A percentile compares a stretch with the other conserved stretches of the same genome.
phyloP scores from a whole-genome alignment of 2,113 vertebrate genomes.

The Syngnathus floridae region DNA sequence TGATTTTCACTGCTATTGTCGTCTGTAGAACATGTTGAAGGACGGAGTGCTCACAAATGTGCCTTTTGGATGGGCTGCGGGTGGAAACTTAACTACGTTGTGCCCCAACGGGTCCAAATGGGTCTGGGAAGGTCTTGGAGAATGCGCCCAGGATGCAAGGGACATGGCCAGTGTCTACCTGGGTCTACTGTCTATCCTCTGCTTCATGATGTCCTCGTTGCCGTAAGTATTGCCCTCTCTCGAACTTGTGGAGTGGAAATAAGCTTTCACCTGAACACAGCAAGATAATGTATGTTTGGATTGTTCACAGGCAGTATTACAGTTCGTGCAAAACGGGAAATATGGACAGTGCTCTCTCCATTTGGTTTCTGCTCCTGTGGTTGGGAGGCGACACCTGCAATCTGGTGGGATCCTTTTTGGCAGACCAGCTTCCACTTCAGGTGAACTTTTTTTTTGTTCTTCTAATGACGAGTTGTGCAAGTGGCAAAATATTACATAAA shows the following conservation, averaged over 20 bases:
- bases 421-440: constrained; percentile 91
- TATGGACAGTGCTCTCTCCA: constrained; percentile 88
- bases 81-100: constrained; percentile 66
- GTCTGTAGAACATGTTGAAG: constrained; percentile 44
- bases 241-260: not conserved
- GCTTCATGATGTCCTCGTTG: constrained; percentile 82
- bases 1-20: not conserved
- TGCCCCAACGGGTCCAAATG: constrained; percentile 84
- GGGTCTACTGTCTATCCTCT: constrained; percentile 84
- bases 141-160: constrained; percentile 79
- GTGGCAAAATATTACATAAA: not conserved
- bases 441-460: constrained; percentile 51
- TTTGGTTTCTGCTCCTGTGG: constrained; percentile 94
- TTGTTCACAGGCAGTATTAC: constrained; percentile 78
- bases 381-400: constrained; percentile 89
- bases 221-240: constrained; percentile 75
- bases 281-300: not conserved
- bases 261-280: not conserved
- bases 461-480: not conserved
- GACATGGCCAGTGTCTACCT: constrained; percentile 82
- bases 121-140: constrained; percentile 78
- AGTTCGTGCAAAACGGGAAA: constrained; percentile 83
- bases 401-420: constrained; percentile 86
- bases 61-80: constrained; percentile 9
- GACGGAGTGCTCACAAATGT: constrained; percentile 24